Base-by-base conservation (phyloP, 2,797 vertebrate genomes). In the Sebastes cheni region DNA sequence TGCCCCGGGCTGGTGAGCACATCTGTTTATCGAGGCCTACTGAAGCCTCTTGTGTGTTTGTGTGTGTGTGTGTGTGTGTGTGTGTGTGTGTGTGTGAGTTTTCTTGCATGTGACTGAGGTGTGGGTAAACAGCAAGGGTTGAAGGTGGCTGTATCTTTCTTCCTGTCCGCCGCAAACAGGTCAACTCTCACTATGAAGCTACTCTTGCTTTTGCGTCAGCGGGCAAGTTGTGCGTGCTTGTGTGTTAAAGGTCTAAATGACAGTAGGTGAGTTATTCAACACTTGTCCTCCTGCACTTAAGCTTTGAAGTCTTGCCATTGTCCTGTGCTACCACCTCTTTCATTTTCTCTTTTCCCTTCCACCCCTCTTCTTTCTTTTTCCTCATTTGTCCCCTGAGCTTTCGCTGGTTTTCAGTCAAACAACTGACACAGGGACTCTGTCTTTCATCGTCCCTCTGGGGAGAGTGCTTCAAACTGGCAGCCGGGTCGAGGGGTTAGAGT, bases 401-500 rank as follows among this genome's bases (percentile, higher is more conserved):
- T 73, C 34, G 12, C 77, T 79, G 75, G 29, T 78, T 82, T 46
- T 82, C 5, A 8, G 75, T 84, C 79, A 80, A 90, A 88, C 85
- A 75, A 82, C 91, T 90, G 85, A 89, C 91, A 67, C 75, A 84
- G 86, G 86, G 80, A 75, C 61, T 81, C 80, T 81, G 86, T 77
- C 84, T 90, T 83, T 88, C 84, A 79, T 86, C 4, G 68, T 79
- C 80, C 81, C 88, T 80, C 85, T n/a, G 54, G 87, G 82, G 88
- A 93, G 88, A 93, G 90, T 42, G 77, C 90, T 87, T 89, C 81
- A 83, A 90, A 89, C 91, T 89, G 89, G 86, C 91, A 88, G 82
- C 78, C 46, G 18, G 93, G 95, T 94, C 92, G 76, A 22, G 60
- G 75, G 92, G 94, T 95, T 75, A 91, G 80, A 91, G 93, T 92